Conservation (phyloP, 1,140 invertebrate genomes). For the Plectus sambesii region DNA sequence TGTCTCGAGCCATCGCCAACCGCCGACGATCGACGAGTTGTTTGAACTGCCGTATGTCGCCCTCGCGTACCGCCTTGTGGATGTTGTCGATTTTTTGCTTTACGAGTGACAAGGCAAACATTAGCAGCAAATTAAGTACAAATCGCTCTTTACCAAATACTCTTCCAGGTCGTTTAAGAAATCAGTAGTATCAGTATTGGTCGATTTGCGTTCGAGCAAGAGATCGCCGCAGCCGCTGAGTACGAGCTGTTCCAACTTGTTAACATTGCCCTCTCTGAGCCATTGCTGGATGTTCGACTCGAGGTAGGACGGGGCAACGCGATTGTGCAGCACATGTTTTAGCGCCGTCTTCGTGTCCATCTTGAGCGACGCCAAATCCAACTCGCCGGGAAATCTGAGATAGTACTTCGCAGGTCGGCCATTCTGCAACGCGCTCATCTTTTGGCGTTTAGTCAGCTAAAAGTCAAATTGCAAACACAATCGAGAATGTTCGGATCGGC, state of each 20-base stretch:
- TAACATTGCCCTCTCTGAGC: constrained; percentile 47
- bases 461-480: constrained; percentile 56
- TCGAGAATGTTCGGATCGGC: constrained; percentile 68
- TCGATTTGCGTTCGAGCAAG: constrained; percentile 57
- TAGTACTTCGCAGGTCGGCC: constrained; percentile 42
- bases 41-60: constrained; percentile 56
- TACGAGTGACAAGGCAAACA: constrained; percentile 19
- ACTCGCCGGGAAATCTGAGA: constrained; percentile 42
- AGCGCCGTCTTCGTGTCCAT: constrained; percentile 41
- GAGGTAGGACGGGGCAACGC: constrained; percentile 43
- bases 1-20: constrained; percentile 60
- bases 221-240: constrained; percentile 52
- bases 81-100: constrained; percentile 49
- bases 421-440: constrained; percentile 26
- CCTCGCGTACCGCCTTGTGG: constrained; percentile 59
- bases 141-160: constrained; percentile 55
- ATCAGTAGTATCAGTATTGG: constrained; percentile 56
- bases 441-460: background rate
- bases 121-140: constrained; percentile 26
- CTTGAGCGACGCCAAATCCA: constrained; percentile 38
- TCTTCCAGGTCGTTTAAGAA: constrained; percentile 59
- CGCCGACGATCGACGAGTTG: constrained; percentile 52
- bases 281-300: constrained; percentile 52
- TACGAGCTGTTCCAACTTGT: constrained; percentile 48
- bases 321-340: constrained; percentile 41